Percentiles rank a stretch among this genome's conserved stretches.
These are phyloP conservation scores for Nephotettix cincticeps DNA, from an alignment of 1,140 invertebrate species.

Conservation along the genomic window DNA sequence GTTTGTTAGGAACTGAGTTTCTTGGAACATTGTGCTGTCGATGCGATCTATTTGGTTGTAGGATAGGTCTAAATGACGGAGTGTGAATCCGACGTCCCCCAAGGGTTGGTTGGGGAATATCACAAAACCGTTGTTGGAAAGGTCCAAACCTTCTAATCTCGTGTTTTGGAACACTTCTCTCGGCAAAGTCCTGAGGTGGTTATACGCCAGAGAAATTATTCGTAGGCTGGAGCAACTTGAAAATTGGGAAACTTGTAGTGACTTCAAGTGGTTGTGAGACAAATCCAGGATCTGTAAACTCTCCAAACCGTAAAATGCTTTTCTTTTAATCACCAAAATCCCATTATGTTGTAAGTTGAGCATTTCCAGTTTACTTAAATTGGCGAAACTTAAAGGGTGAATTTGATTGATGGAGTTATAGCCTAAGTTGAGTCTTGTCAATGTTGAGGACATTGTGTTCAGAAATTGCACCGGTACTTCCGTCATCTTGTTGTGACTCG, in stretches of 20 bases:
- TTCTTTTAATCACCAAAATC: constrained; percentile 66
- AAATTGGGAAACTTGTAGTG: constrained; percentile 79
- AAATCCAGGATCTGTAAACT: constrained; percentile 77
- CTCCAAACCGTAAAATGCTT: constrained; percentile 70
- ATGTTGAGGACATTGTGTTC: constrained; percentile 56
- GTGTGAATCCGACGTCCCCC: constrained; percentile 70
- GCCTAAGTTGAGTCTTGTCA: constrained; percentile 66
- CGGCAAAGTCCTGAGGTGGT: constrained; percentile 72
- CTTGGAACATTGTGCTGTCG: constrained; percentile 83
- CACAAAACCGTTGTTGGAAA: constrained; percentile 76
- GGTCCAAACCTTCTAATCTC: constrained; percentile 73
- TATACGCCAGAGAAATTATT: constrained; percentile 72
- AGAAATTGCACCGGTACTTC: constrained; percentile 65
- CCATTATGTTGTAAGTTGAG: constrained; percentile 73
- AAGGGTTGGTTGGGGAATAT: constrained; percentile 70
- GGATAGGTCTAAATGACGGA: constrained; percentile 73
- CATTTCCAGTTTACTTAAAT: constrained; percentile 67
- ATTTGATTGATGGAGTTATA: constrained; percentile 71
- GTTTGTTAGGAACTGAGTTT: constrained; percentile 73
- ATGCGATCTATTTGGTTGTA: constrained; percentile 83
- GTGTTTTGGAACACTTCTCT: constrained; percentile 80
- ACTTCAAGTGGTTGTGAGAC: constrained; percentile 71
- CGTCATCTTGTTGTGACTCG: constrained; percentile 65
- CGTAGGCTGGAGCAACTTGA: constrained; percentile 72
- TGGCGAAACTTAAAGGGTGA: constrained; percentile 68